Percentiles rank a stretch among this genome's conserved stretches.
These are phyloP conservation scores for Lepetodrilus schrolli DNA, from an alignment of 2,888 invertebrate genomes.

Conservation along the genomic window DNA sequence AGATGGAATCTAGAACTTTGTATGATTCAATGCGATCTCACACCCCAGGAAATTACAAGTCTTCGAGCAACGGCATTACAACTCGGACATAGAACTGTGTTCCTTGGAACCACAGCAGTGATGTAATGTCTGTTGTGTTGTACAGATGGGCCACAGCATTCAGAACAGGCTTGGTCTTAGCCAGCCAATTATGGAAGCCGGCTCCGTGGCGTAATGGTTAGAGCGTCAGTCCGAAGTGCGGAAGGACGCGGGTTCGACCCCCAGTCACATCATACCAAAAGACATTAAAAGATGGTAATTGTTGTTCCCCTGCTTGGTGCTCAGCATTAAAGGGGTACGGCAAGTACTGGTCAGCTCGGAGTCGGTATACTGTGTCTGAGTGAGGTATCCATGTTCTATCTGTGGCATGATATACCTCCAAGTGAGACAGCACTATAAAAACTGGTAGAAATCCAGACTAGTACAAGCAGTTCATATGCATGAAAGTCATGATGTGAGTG, in stretches of 20 bases:
- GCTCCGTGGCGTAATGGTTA: not conserved
- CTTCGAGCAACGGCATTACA: not conserved
- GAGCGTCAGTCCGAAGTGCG: not conserved
- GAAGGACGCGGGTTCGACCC: not conserved
- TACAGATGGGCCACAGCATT: too few species aligned
- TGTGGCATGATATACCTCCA: not conserved
- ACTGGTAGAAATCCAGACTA: not conserved
- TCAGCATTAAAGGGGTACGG: too few species aligned
- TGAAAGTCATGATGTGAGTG: not conserved
- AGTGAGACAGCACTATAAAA: not conserved
- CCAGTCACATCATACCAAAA: not conserved
- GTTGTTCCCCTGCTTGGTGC: too few species aligned
- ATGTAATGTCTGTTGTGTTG: too few species aligned
- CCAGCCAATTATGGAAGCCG: not conserved
- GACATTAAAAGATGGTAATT: not conserved
- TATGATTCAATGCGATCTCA: not conserved
- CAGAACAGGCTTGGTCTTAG: too few species aligned
- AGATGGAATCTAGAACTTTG: too few species aligned
- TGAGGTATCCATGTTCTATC: not conserved
- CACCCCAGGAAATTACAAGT: not conserved
- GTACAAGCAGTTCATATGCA: not conserved
- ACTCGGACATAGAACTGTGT: not conserved
- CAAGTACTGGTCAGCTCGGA: not conserved
- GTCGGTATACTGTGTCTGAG: not conserved
- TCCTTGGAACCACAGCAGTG: not conserved